Evolutionary conservation across 2,888 invertebrate genomes (phyloP).

Genomic region (Drosophila falleni): DNA sequence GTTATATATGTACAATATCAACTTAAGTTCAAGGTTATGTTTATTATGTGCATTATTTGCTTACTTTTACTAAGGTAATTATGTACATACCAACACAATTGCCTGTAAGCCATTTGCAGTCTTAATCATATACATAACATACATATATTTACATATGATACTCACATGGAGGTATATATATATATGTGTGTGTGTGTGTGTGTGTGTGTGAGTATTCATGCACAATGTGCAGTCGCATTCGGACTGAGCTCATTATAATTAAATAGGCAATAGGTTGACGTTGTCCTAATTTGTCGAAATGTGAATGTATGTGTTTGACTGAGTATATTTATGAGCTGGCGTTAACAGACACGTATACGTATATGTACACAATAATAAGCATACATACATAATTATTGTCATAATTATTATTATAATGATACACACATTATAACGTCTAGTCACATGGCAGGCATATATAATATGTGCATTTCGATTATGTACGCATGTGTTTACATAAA

Average conservation of each 20-base stretch:
- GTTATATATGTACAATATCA: not conserved
- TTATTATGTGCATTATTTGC: conserved; percentile 12
- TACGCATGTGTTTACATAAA: conserved; percentile 22
- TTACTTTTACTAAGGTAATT: conserved; percentile 7
- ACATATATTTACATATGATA: conserved; percentile 10
- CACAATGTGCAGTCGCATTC: conserved; percentile 36
- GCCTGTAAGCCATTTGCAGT: not conserved
- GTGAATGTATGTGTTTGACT: conserved; percentile 45
- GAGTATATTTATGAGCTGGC: conserved; percentile 61
- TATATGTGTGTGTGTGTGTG: conserved; percentile 9
- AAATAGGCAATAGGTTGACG: conserved; percentile 72
- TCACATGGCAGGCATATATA: conserved; percentile 35
- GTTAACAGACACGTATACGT: conserved; percentile 28
- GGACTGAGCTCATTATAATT: conserved; percentile 77
- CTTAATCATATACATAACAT: conserved; percentile 2
- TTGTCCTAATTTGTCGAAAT: conserved; percentile 70
- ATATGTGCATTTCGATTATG: conserved; percentile 35
- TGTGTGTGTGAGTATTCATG: conserved; percentile 7
- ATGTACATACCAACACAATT: conserved; percentile 1
- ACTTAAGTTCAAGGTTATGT: conserved; percentile 64
- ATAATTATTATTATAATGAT: conserved; percentile 65
- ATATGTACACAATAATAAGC: conserved; percentile 19
- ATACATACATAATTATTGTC: conserved; percentile 44
- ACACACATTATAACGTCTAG: conserved; percentile 70
- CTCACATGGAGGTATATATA: not conserved